Evolutionary conservation across 1,140 invertebrate species (phyloP), one percentile per base, ranked within the genome.

Genomic region (Micrasema longulum): DNA sequence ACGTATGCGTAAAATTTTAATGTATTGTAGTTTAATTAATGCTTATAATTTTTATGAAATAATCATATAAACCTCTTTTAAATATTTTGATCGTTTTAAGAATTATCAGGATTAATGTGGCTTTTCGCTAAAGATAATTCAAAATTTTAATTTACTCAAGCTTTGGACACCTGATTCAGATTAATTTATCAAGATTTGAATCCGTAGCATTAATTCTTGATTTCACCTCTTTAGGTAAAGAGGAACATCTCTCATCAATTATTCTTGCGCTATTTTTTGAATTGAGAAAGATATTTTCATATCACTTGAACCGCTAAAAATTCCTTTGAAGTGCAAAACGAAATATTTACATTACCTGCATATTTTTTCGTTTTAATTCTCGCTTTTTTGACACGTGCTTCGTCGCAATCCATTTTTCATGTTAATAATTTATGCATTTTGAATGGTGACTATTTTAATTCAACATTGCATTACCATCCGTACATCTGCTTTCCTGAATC

Each of bases 361-460:
- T 47, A 47, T 47, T 47, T 47, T 47, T 47, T 5, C 9, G 7
- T 4, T 4, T 16, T 47, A n/a, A n/a, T 47, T 47, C 43, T 47
- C n/a, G 43, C 43, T 47, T n/a, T 47, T n/a, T 6, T 14, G 2
- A 47, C 43, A n/a, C 41, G 41, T 43, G 14, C 41, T 43, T 43
- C 2, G 41, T 43, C 41, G 41, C 2, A 47, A 47, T 16, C 12
- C 6, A n/a, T 16, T 47, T 47, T 47, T 47, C 14, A 52, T 11
- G 20, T 52, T 20, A 22, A 52, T 52, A 52, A 52, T 23, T 52
- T 52, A 57, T 60, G 55, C 35, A 41, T 16, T 18, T 12, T 60
- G 55, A 60, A 60, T 60, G 55, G 55, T 1, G 11, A 55, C 36
- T 60, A 38, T 60, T 60, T 60, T 22, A 31, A 22, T 52, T 10